Percentiles rank a stretch among this genome's conserved stretches.
Evolutionary conservation across 1,140 invertebrate genomes (phyloP).

Genomic region (Zeugodacus cucurbitae): DNA sequence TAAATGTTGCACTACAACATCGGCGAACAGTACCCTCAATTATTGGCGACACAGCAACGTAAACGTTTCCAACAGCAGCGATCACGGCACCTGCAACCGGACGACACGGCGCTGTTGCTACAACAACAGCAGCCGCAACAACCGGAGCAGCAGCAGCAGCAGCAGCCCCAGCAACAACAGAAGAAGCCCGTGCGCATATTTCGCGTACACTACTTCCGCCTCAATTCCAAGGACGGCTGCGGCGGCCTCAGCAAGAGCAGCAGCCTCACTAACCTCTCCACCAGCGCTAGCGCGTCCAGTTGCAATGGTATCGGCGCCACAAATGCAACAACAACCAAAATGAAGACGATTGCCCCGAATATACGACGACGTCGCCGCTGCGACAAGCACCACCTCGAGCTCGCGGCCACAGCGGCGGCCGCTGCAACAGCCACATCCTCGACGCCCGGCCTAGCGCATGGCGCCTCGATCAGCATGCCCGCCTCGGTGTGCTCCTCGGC

Average conservation of each 20-base stretch:
- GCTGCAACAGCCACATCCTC: neutral
- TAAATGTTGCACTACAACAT: slow-evolving; percentile 47
- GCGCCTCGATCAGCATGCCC: slow-evolving; percentile 49
- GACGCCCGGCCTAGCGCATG: slow-evolving; percentile 46
- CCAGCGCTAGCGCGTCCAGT: slow-evolving; percentile 7
- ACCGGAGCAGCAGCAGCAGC: slow-evolving; percentile 49
- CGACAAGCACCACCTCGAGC: slow-evolving; percentile 71
- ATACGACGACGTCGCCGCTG: slow-evolving; percentile 71
- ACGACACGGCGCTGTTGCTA: neutral
- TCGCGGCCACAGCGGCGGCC: slow-evolving; percentile 63
- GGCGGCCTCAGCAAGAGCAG: neutral
- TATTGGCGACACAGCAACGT: slow-evolving; percentile 40
- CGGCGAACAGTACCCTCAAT: slow-evolving; percentile 44
- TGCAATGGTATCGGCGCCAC: neutral
- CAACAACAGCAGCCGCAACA: slow-evolving; percentile 53
- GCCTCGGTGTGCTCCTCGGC: slow-evolving; percentile 50
- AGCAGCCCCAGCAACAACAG: slow-evolving; percentile 47
- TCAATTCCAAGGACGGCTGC: slow-evolving; percentile 61
- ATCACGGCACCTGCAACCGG: slow-evolving; percentile 55
- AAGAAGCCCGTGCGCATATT: slow-evolving; percentile 57
- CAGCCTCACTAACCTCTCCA: slow-evolving; percentile 45
- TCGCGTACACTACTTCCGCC: slow-evolving; percentile 59
- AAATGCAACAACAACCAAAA: slow-evolving; percentile 60
- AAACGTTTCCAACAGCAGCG: slow-evolving; percentile 52
- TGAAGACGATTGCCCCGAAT: slow-evolving; percentile 76